Conservation (phyloP, 2,113 vertebrate genomes). For the Thunnus maccoyii region DNA sequence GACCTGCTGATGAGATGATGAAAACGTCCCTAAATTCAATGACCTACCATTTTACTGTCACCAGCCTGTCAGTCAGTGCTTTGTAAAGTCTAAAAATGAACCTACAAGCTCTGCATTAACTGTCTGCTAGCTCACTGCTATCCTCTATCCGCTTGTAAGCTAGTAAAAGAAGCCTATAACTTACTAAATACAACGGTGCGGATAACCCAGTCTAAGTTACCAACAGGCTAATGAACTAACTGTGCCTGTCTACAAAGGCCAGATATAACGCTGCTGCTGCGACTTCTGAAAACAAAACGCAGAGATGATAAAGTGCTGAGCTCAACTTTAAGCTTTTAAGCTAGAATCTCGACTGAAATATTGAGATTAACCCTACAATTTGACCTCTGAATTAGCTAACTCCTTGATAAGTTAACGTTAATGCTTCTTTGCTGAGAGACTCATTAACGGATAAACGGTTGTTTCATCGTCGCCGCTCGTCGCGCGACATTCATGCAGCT, state of each 20-base stretch:
- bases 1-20: constrained; percentile 28
- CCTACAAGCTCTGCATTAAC: constrained; percentile 16
- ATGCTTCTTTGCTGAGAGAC: constrained; percentile 9
- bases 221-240: neutral
- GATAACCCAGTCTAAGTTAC: constrained; percentile 24
- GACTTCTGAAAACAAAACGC: neutral
- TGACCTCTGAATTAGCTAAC: neutral
- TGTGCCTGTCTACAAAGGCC: constrained; percentile 17
- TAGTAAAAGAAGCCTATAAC: constrained; percentile 16
- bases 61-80: neutral
- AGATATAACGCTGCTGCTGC: neutral
- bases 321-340: neutral
- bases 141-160: neutral
- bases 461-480: neutral
- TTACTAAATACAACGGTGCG: constrained; percentile 1
- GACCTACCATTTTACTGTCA: constrained; percentile 4
- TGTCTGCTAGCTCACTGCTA: neutral
- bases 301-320: constrained; percentile 7
- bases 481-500: neutral
- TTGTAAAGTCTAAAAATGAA: constrained; percentile 10
- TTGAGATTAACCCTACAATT: neutral
- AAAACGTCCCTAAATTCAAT: neutral
- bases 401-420: neutral
- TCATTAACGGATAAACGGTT: constrained; percentile 16
- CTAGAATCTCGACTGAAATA: neutral